Percentiles rank a stretch among this genome's conserved stretches.
These are phyloP conservation scores for Holacanthella duospinosa DNA, from an alignment of 2,888 invertebrate species.

Conservation along the genomic window DNA sequence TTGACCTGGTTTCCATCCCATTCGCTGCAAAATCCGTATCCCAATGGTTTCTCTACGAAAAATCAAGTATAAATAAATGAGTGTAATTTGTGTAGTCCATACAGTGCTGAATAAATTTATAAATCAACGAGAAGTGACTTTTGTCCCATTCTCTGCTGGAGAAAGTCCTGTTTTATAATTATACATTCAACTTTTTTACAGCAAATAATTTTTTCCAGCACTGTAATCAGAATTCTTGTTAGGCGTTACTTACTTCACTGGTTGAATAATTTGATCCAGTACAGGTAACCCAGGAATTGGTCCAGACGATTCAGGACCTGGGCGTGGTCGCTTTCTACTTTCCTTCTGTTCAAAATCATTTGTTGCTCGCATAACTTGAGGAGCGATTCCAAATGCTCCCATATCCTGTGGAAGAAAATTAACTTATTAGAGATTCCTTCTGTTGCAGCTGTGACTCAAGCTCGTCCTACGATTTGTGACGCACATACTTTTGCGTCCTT, in stretches of 20 bases:
- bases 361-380: conserved; percentile 68
- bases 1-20: conserved; percentile 89
- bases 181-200: not conserved
- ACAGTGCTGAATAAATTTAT: no score
- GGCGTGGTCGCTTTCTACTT: conserved; percentile 39
- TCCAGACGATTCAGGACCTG: conserved; percentile 39
- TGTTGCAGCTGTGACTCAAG: no score
- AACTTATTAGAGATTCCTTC: not conserved
- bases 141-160: no score
- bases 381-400: conserved; percentile 89
- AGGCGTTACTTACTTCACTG: conserved; percentile 47
- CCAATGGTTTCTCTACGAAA: conserved; percentile 70
- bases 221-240: not conserved
- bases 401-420: conserved; percentile 53
- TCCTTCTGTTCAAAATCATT: conserved; percentile 52
- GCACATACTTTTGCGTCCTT: no score
- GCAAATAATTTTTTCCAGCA: not conserved
- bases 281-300: conserved; percentile 57
- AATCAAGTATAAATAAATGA: not conserved
- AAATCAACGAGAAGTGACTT: no score
- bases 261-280: conserved; percentile 56
- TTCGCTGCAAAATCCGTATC: conserved; percentile 66
- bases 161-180: no score
- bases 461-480: no score
- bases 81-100: not conserved